Base-by-base conservation (phyloP, 2,888 invertebrate species). In the Pristionchus japonicus region DNA sequence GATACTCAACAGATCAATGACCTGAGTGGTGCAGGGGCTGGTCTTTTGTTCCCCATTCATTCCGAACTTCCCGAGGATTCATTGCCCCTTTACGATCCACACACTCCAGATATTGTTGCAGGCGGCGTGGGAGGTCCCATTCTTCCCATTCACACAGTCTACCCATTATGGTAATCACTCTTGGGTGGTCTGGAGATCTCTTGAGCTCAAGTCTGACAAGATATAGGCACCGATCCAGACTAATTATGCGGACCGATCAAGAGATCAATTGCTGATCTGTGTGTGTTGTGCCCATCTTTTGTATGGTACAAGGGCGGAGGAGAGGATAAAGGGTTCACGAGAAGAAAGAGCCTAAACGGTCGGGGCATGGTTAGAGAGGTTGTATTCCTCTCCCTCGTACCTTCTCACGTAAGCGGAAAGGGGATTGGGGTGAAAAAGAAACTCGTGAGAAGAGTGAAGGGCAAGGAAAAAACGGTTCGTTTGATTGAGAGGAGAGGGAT, bases 231-330 rank as follows among this genome's bases (percentile, higher is more conserved):
- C 64, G 64, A 64, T 77, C 43, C 3, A 43, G 77, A 77, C 77
- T 77, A 77, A 77, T 77, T 77, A 77, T 77, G 43, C 77, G 40
- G 9, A 23, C 43, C 77, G n/a, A 77, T 43, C 77, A 47, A 77
- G 77, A 77, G 77, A 77, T 77, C 77, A 77, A 43, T 23, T 40
- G 27, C 4, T 31, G 27, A 31, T 20, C 57, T 74, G 74, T 20
- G 37, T n/a, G 37, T 27, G n/a, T 17, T n/a, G 37, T 27, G 43
- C 40, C 43, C 37, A 47, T 43, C n/a, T 13, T 27, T 77, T 43
- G 74, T 74, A 20, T 40, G 70, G 23, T 31, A n/a, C 57, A n/a
- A 74, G 31, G 40, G 37, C 40, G 34, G n/a, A 7, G 31, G 64
- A 64, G 64, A 64, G 64, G 64, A 64, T 27, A 64, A 64, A 64